Conservation (phyloP, 2,113 vertebrate species). For the Leucoraja erinaceus region DNA sequence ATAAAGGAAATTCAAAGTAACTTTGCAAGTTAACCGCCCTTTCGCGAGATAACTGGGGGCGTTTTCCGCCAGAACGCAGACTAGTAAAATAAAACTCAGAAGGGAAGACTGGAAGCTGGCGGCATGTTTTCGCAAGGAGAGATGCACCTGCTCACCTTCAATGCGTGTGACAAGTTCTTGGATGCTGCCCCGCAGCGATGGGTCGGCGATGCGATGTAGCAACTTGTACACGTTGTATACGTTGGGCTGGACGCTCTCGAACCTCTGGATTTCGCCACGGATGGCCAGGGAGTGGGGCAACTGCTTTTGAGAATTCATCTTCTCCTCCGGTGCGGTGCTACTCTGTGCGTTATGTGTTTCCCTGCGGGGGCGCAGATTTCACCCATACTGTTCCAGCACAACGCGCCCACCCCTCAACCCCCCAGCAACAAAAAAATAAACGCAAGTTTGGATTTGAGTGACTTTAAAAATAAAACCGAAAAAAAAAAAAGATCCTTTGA, state of each 20-base stretch:
- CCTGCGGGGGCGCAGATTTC: background rate
- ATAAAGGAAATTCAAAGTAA: background rate
- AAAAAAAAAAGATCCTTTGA: conserved; percentile 40
- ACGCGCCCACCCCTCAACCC: background rate
- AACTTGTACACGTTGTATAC: conserved; percentile 58
- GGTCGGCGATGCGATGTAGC: conserved; percentile 59
- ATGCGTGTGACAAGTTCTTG: conserved; percentile 59
- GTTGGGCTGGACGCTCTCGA: conserved; percentile 57
- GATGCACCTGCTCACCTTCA: conserved; percentile 56
- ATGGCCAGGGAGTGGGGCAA: conserved; percentile 58
- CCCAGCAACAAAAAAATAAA: conserved; percentile 1
- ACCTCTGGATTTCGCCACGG: conserved; percentile 62
- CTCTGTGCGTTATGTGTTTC: background rate
- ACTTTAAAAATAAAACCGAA: background rate
- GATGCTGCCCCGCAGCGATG: conserved; percentile 57
- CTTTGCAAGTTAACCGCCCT: background rate
- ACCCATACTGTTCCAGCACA: background rate
- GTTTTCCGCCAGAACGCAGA: no score
- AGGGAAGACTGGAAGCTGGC: background rate
- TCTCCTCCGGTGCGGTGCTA: conserved; percentile 39
- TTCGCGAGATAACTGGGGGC: background rate
- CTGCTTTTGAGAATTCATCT: conserved; percentile 60
- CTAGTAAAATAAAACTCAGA: background rate
- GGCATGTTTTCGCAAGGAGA: background rate
- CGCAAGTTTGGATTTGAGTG: background rate